Evolutionary conservation across 1,140 invertebrate species (phyloP).

Genomic region (Drosophila sucinea): DNA sequence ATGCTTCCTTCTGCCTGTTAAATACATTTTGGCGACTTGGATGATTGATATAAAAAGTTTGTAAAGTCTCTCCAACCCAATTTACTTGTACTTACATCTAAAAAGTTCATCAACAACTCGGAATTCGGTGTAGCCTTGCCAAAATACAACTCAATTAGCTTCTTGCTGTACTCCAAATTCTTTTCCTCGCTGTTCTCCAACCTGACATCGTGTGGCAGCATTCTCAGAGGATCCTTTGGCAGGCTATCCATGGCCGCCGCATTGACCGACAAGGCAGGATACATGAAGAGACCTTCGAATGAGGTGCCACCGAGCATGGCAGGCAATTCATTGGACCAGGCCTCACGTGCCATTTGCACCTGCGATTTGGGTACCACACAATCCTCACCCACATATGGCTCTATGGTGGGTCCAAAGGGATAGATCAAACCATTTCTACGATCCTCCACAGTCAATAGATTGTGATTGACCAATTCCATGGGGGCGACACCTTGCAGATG

Average conservation of each 20-base stretch:
- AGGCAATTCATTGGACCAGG: constrained; percentile 79
- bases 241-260: constrained; percentile 44
- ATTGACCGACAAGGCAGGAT: constrained; percentile 56
- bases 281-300: constrained; percentile 78
- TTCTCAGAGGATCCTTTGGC: constrained; percentile 40
- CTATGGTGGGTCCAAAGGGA: constrained; percentile 79
- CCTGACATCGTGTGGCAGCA: constrained; percentile 55
- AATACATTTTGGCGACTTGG: too few relatives aligned
- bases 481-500: constrained; percentile 72
- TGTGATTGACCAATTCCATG: constrained; percentile 47
- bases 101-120: constrained; percentile 43
- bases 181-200: constrained; percentile 27
- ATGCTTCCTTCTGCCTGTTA: too few relatives aligned
- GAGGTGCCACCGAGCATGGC: constrained; percentile 79
- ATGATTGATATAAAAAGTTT: too few relatives aligned
- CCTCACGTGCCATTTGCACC: constrained; percentile 66
- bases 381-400: constrained; percentile 62
- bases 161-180: constrained; percentile 41
- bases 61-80: too few relatives aligned
- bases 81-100: constrained; percentile 56
- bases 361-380: constrained; percentile 71
- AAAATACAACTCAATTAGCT: constrained; percentile 57
- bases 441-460: constrained; percentile 43
- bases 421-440: constrained; percentile 53
- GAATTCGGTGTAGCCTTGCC: constrained; percentile 51